Conservation (phyloP, 2,888 invertebrate genomes). For the Bhutanitis thaidina region DNA sequence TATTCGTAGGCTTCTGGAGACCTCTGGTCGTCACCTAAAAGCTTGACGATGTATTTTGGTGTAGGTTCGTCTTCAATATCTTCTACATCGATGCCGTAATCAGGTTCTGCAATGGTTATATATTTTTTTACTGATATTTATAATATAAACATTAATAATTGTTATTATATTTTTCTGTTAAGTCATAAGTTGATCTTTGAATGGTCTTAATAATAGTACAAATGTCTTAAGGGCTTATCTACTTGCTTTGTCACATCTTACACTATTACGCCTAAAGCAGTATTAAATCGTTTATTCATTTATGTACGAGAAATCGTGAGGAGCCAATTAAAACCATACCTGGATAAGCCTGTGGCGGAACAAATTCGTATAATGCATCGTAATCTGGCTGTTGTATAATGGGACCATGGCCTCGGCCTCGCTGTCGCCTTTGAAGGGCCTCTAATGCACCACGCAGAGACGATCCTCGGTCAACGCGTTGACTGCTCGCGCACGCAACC, state of each 20-base stretch:
- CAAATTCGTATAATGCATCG: conserved; percentile 61
- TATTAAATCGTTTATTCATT: too few relatives aligned
- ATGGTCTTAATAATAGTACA: too few relatives aligned
- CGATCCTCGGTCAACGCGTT: conserved; percentile 56
- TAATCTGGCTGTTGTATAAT: conserved; percentile 53
- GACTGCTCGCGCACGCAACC: conserved; percentile 38
- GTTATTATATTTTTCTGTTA: too few relatives aligned
- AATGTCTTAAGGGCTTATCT: too few relatives aligned
- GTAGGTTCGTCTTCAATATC: conserved; percentile 54
- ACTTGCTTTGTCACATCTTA: too few relatives aligned
- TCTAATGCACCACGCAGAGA: conserved; percentile 75
- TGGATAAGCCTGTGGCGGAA: conserved; percentile 61
- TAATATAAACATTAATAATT: too few relatives aligned
- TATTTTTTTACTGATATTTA: too few relatives aligned
- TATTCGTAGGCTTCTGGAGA: conserved; percentile 79
- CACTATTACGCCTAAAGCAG: too few relatives aligned
- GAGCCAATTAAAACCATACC: conserved; percentile 33
- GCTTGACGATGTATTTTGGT: conserved; percentile 59
- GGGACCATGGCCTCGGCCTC: conserved; percentile 54
- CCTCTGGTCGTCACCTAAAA: conserved; percentile 60
- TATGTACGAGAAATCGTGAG: too few relatives aligned
- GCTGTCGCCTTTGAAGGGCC: conserved; percentile 73
- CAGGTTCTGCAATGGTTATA: conserved; percentile 48
- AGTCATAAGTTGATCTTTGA: too few relatives aligned
- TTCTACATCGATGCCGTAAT: conserved; percentile 58